Percentiles rank a stretch among this genome's conserved stretches.
These are phyloP conservation scores for Lasioglossum calceatum DNA, from an alignment of 2,888 invertebrate species.

Conservation along the genomic window DNA sequence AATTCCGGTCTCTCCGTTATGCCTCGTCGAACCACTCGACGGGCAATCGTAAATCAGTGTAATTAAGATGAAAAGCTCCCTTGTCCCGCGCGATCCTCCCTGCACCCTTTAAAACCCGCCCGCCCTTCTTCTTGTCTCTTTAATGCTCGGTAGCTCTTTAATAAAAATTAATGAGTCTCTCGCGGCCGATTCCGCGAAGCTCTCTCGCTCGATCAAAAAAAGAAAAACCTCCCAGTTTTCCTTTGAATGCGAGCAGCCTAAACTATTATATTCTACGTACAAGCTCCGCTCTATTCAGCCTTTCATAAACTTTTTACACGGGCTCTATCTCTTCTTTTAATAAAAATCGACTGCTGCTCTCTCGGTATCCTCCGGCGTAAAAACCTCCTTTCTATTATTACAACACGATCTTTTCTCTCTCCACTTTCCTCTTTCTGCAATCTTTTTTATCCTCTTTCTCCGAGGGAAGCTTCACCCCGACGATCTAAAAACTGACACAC, in stretches of 20 bases:
- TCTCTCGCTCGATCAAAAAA: not conserved
- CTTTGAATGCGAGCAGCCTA: not conserved
- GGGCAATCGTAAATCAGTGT: not conserved
- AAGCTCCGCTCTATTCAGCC: not conserved
- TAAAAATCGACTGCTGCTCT: not conserved
- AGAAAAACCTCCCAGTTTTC: not conserved
- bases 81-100: not conserved
- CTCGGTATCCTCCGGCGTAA: not conserved
- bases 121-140: not conserved
- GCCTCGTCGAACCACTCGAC: not conserved
- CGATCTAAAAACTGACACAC: conserved; percentile 2
- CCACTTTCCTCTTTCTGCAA: too few species aligned
- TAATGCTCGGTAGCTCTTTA: conserved; percentile 5
- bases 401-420: not conserved
- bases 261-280: not conserved
- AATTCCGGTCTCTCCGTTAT: not conserved
- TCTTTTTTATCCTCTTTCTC: not conserved
- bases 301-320: not conserved
- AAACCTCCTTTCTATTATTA: not conserved
- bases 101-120: not conserved
- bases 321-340: not conserved
- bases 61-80: conserved; percentile 4
- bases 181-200: not conserved
- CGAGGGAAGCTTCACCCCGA: not conserved
- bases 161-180: conserved; percentile 34